Evolutionary conservation across 2,888 invertebrate genomes (phyloP), one percentile per base, ranked within the genome.

Genomic region (Luperina testacea): DNA sequence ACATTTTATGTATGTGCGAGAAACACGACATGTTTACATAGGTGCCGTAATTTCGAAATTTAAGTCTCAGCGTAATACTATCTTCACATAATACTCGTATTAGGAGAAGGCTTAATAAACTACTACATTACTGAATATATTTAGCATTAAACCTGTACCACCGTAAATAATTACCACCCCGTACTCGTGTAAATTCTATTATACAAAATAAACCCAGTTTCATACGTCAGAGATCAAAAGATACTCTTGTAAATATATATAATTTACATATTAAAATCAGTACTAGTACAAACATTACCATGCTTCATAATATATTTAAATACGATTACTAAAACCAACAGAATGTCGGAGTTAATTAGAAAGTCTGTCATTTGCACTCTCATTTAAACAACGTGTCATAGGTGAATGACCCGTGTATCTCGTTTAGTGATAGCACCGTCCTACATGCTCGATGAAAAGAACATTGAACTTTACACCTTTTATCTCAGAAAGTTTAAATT

Each of bases 261-360:
- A 45, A 11, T 8, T 77, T 42, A 53, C 38, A 27, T 67, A n/a
- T 48, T 63, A 68, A 78, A 76, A 68, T 79, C 51, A 42, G 27
- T 45, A 65, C n/a, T 7, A 72, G 8, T 11, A 67, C 61, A 70
- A 67, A 77, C 53, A 78, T 45, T 53, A 57, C 57, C 51, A 71
- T 72, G 32, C 48, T 78, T 78, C 45, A 48, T 74, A 64, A 74
- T 72, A 76, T 64, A 53, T 83, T 83, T 15, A 74, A 42, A 17
- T 69, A n/a, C 51, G 51, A 74, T 82, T 75, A 75, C 57, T 59
- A 9, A 13, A 64, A 64, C 68, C 57, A 63, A 24, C 65, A 75
- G 6, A 65, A 73, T 59, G 42, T 57, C 24, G 11, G 2, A 68
- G 61, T 65, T 83, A 83, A 77, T 75, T 77, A 80, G 74, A 77